Evolutionary conservation across 2,113 vertebrate genomes (phyloP).

Genomic region (Megaceryle maxima): DNA sequence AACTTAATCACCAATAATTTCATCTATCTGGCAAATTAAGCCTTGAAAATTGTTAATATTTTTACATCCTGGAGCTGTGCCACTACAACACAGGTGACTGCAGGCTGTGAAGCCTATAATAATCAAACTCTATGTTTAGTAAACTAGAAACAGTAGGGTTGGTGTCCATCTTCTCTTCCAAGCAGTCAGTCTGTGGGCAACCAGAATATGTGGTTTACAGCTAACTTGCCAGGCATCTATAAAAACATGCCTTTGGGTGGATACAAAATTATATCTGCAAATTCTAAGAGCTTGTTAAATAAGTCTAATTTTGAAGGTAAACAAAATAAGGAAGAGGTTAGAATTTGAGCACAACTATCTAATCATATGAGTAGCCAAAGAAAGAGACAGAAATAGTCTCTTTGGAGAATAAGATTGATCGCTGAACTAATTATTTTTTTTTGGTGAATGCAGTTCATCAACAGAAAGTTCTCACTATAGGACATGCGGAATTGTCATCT

Average conservation of each 20-base stretch:
- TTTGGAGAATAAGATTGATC: not conserved
- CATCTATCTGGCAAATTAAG: not conserved
- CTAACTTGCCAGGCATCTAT: accelerated
- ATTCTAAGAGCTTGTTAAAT: not conserved
- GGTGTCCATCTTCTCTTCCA: not conserved
- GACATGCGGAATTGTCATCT: not conserved
- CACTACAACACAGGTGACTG: not conserved
- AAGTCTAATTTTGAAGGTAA: not conserved
- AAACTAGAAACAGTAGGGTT: not conserved
- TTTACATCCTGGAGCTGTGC: not conserved
- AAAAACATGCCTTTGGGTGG: not conserved
- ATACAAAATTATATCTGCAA: not conserved
- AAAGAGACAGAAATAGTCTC: not conserved
- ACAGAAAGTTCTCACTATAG: not conserved
- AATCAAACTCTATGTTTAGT: not conserved
- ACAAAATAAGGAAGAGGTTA: not conserved
- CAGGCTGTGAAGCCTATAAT: not conserved
- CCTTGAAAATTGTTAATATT: not conserved
- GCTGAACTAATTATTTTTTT: not conserved
- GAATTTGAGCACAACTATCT: not conserved
- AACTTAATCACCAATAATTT: not conserved
- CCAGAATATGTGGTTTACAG: accelerated
- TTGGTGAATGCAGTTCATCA: not conserved
- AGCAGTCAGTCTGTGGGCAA: not conserved
- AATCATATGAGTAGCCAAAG: not conserved